Evolutionary conservation across 1,140 invertebrate genomes (phyloP).

Genomic region (Monomorium pharaonis): DNA sequence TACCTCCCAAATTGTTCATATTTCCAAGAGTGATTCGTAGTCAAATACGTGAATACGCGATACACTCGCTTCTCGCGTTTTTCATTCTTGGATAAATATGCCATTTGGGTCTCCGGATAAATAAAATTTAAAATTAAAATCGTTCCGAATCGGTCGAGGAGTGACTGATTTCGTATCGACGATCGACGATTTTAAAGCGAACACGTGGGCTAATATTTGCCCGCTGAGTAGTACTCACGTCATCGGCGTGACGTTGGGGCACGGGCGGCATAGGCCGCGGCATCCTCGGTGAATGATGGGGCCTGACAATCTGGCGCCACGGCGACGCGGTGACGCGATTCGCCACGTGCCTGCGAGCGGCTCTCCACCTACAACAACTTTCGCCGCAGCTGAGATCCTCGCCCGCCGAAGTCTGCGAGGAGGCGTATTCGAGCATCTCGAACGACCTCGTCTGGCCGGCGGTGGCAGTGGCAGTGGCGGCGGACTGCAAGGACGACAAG

Average conservation of each 20-base stretch:
- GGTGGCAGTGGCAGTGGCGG: not conserved
- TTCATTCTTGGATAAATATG: not conserved
- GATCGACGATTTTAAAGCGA: not conserved
- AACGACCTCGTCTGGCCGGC: not conserved
- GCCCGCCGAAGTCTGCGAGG: conserved; percentile 38
- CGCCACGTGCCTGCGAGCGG: conserved; percentile 75
- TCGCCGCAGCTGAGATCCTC: conserved; percentile 73
- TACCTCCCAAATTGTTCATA: not conserved
- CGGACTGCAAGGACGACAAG: not conserved
- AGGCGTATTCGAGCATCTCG: conserved; percentile 36
- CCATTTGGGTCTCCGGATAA: not conserved
- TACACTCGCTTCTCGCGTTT: not conserved
- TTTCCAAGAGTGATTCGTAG: not conserved
- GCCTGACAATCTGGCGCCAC: conserved; percentile 78
- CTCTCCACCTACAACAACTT: conserved; percentile 73
- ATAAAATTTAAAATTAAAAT: not conserved
- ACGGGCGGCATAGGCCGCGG: conserved; percentile 65
- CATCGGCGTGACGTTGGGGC: conserved; percentile 48
- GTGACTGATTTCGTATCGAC: not conserved
- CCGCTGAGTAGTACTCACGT: conserved; percentile 56
- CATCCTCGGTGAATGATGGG: conserved; percentile 77
- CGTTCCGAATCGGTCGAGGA: not conserved
- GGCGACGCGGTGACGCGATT: conserved; percentile 81
- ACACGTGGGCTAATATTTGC: conserved; percentile 17
- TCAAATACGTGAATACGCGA: not conserved